Evolutionary conservation across 1,140 invertebrate species (phyloP).

Genomic region (Hetaerina americana): DNA sequence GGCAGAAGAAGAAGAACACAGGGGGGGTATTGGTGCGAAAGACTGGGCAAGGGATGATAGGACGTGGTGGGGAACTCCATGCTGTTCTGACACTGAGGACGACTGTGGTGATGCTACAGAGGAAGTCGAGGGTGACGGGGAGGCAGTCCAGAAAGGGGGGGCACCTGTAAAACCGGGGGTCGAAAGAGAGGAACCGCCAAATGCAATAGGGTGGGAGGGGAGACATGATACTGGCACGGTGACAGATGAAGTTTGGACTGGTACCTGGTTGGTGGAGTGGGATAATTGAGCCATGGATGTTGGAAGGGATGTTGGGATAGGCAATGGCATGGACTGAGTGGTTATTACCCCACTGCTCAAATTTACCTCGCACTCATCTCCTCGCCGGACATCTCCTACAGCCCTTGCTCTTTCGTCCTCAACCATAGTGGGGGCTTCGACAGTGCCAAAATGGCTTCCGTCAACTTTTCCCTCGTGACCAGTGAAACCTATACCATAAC

Average conservation of each 20-base stretch:
- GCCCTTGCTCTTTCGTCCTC: not conserved
- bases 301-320: not conserved
- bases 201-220: not conserved
- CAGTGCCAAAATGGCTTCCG: not conserved
- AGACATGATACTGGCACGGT: not conserved
- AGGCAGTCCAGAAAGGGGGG: not conserved
- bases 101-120: not conserved
- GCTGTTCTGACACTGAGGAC: not conserved
- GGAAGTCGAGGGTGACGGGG: not conserved
- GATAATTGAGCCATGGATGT: not conserved
- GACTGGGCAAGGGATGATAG: not conserved
- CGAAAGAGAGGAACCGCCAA: not conserved
- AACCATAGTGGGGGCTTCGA: not conserved
- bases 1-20: constrained; percentile 4
- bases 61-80: not conserved
- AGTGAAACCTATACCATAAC: not conserved
- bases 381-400: not conserved
- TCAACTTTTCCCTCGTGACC: not conserved
- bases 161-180: not conserved
- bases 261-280: not conserved
- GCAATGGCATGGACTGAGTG: not conserved
- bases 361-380: not conserved
- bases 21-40: constrained; percentile 30
- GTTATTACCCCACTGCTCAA: not conserved
- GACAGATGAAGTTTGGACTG: not conserved